Conservation (phyloP, 2,113 vertebrate genomes). For the Ophiodon elongatus region DNA sequence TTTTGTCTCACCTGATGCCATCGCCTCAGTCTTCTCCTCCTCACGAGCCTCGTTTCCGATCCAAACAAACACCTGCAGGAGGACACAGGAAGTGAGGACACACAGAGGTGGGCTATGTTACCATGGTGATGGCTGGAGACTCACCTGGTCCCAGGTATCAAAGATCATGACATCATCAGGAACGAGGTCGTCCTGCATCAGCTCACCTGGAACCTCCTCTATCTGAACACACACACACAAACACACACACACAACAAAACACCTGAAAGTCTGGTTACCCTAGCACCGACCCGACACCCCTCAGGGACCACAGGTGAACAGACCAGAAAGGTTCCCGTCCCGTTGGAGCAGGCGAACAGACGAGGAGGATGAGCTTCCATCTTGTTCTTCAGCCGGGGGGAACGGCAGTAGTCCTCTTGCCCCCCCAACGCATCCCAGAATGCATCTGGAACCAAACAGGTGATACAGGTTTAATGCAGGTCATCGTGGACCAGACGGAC, state of each 20-base stretch:
- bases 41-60: conserved; percentile 90
- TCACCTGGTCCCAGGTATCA: conserved; percentile 93
- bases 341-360: conserved; percentile 94
- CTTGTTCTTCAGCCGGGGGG: conserved; percentile 87
- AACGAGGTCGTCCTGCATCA: conserved; percentile 92
- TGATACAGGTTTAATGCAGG: too few relatives aligned
- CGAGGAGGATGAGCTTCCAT: conserved; percentile 90
- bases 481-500: neutral
- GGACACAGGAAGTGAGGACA: conserved; percentile 12
- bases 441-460: conserved; percentile 73
- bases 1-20: conserved; percentile 87
- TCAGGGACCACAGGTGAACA: too few relatives aligned
- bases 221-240: conserved; percentile 81
- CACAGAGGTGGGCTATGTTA: neutral
- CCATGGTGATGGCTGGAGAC: neutral
- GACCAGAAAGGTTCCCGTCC: conserved; percentile 89
- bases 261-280: too few relatives aligned
- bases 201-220: conserved; percentile 93
- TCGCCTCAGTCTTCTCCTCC: conserved; percentile 88
- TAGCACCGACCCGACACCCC: too few relatives aligned
- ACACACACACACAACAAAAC: neutral
- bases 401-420: conserved; percentile 86
- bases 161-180: conserved; percentile 94
- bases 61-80: conserved; percentile 91
- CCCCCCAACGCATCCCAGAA: conserved; percentile 91